Conservation (phyloP, 2,888 invertebrate species). For the Eueremaeus valkanovi region DNA sequence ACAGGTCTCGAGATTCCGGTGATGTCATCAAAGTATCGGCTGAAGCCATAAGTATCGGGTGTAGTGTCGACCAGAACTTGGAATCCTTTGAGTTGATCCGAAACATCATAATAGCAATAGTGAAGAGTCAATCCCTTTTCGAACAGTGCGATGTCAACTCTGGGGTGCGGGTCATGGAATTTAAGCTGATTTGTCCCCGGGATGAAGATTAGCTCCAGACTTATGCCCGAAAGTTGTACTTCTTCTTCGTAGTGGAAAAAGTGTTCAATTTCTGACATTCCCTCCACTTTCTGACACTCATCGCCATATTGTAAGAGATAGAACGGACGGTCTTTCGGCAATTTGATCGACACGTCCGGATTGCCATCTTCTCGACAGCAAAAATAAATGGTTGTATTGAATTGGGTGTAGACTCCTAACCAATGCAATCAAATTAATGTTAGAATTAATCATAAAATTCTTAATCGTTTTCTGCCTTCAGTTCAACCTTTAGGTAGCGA, state of each 20-base stretch:
- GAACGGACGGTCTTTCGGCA: conserved; percentile 48
- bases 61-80: conserved; percentile 48
- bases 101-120: conserved; percentile 49
- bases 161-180: conserved; percentile 48
- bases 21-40: conserved; percentile 47
- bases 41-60: conserved; percentile 46
- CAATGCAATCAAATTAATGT: not conserved
- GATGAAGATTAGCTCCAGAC: conserved; percentile 36
- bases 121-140: conserved; percentile 48
- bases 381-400: conserved; percentile 48
- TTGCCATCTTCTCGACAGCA: conserved; percentile 49
- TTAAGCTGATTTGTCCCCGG: conserved; percentile 39
- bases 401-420: conserved; percentile 45
- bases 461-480: no score
- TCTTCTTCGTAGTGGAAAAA: conserved; percentile 49
- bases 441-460: not conserved
- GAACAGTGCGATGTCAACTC: conserved; percentile 46
- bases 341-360: conserved; percentile 46
- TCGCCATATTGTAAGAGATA: conserved; percentile 48
- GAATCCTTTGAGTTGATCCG: conserved; percentile 47
- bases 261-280: conserved; percentile 48
- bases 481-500: conserved; percentile 41
- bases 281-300: conserved; percentile 49
- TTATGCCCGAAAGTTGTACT: conserved; percentile 23
- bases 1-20: conserved; percentile 48